A percentile compares a stretch with the other conserved stretches of the same genome.
phyloP scores from a whole-genome alignment of 2,797 vertebrate genomes.

The Pelodytes ibericus region DNA sequence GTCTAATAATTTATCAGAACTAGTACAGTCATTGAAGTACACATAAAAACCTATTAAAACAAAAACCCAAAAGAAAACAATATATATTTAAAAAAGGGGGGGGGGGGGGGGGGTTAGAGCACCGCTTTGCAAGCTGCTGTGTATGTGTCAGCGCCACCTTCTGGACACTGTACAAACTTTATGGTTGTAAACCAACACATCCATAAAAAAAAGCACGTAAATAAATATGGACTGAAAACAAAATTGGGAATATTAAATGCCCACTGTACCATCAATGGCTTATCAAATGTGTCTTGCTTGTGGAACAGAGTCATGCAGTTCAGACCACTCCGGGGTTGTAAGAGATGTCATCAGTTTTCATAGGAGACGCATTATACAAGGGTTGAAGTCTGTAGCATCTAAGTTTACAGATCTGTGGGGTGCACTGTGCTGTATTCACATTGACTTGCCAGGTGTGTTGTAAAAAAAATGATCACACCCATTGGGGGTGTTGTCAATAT shows the following conservation, averaged over 20 bases:
- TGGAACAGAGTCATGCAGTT: neutral
- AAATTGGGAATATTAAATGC: neutral
- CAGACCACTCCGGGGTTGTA: neutral
- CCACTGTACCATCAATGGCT: neutral
- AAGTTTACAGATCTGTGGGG: neutral
- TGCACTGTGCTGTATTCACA: constrained; percentile 32
- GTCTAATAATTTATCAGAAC: constrained; percentile 1
- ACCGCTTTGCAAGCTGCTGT: constrained; percentile 7
- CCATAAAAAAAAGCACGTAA: neutral
- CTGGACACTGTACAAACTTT: constrained; percentile 27
- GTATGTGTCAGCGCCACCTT: constrained; percentile 20
- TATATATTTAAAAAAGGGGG: no score
- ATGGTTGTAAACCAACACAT: constrained; percentile 16
- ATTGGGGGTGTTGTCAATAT: constrained; percentile 42
- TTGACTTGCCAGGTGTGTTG: constrained; percentile 13
- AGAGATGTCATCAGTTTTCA: neutral
- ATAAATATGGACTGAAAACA: constrained; percentile 35
- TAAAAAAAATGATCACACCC: constrained; percentile 37
- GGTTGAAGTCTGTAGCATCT: constrained; percentile 25
- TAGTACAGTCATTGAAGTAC: neutral
- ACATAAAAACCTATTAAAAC: neutral
- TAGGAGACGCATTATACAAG: neutral
- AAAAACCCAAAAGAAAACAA: no score
- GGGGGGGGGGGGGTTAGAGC: neutral
- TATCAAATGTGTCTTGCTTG: neutral